Evolutionary conservation across 1,140 invertebrate species (phyloP), one percentile per base, ranked within the genome.

Genomic region (Eupeodes corollae): DNA sequence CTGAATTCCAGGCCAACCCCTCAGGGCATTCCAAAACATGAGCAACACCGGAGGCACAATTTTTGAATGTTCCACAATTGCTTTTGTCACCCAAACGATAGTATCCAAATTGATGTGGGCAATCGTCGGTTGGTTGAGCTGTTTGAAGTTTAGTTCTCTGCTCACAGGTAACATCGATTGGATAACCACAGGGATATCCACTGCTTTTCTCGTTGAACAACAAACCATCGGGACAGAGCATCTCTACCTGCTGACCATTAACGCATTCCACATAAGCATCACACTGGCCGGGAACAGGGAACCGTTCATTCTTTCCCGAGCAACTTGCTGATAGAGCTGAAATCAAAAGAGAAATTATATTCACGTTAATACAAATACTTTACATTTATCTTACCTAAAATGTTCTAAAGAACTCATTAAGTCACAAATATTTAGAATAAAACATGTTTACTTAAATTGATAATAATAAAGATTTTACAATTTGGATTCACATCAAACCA

Each of bases 71-170:
- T 11, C 87, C 85, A 61, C 90, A 93, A 56, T 88, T 78, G 0
- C 69, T 60, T 6, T 72, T 57, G 56, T 88, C 83, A 2, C 83
- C 80, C 42, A 84, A 65, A 52, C 80, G 77, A 69, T 83, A 92
- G 57, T 89, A 84, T 0, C 88, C 89, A 55, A 83, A 91, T 57
- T 87, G 84, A 61, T 88, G 83, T 0, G 88, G 88, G 59, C 90
- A 92, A 6, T 86, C 79, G 0, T 79, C 79, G 0, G 84, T 86
- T 0, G 85, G 74, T 52, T 69, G 61, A 1, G 66, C 56, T 0
- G 56, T 14, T 52, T 67, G 88, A 47, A 80, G 70, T 12, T 74
- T 70, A 2, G 80, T 69, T 54, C 86, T 73, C 52, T 79, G 80
- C 5, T 73, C 70, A 63, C 88, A 91, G 47, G 84, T 74, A 5